Conservation (phyloP, 2,113 vertebrate species). For the Eleginops maclovinus region DNA sequence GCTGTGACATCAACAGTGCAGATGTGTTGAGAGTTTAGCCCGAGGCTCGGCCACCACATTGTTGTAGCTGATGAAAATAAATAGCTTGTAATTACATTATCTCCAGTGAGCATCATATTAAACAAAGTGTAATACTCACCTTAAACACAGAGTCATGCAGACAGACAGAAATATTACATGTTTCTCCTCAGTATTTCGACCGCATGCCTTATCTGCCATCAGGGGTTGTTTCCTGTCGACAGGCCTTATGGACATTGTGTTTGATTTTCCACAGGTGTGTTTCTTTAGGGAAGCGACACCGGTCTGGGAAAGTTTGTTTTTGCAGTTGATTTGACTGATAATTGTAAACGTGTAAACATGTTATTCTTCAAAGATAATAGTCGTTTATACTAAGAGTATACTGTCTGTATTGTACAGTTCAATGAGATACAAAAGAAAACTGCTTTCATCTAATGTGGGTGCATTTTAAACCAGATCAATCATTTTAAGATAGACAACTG, state of each 20-base stretch:
- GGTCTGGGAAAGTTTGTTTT: conserved; percentile 28
- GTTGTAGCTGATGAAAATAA: conserved; percentile 42
- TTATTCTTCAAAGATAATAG: not conserved
- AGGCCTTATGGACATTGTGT: conserved; percentile 18
- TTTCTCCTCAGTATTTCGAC: not conserved
- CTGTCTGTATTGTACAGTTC: not conserved
- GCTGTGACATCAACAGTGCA: conserved; percentile 50
- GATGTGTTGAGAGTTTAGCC: conserved; percentile 34
- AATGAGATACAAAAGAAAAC: not conserved
- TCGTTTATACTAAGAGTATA: not conserved
- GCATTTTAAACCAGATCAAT: not conserved
- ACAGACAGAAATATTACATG: accelerated
- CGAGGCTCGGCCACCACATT: not conserved
- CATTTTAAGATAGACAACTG: not conserved
- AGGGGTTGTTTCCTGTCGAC: conserved; percentile 28
- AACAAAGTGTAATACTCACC: not conserved
- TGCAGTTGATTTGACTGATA: not conserved
- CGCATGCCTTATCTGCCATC: conserved; percentile 22
- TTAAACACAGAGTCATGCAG: not conserved
- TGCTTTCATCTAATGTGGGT: not conserved
- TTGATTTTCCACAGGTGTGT: conserved; percentile 80
- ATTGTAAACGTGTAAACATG: not conserved
- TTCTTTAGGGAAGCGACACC: conserved; percentile 42
- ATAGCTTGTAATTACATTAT: conserved; percentile 42
- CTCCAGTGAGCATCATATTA: conserved; percentile 20